Evolutionary conservation across 1,140 invertebrate genomes (phyloP), one percentile per base, ranked within the genome.

Genomic region (Anastatus disparis): DNA sequence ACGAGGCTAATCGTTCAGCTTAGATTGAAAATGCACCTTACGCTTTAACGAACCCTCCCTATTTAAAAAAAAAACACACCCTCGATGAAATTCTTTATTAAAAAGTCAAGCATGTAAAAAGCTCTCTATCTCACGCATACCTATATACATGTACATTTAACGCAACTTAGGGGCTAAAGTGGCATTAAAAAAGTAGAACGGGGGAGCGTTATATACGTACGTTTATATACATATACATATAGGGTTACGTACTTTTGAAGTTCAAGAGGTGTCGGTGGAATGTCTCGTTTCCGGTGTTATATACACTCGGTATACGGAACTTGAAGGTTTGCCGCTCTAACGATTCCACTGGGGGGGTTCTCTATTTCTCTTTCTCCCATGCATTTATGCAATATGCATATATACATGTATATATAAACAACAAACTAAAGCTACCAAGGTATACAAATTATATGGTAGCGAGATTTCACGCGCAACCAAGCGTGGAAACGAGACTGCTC

Each of bases 401-500:
- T n/a, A n/a, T n/a, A n/a, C n/a, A n/a, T n/a, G n/a, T n/a, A n/a
- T n/a, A n/a, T n/a, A n/a, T n/a, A n/a, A n/a, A n/a, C n/a, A n/a
- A n/a, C n/a, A n/a, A n/a, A n/a, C n/a, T n/a, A n/a, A n/a, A n/a
- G n/a, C n/a, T n/a, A n/a, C n/a, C n/a, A n/a, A n/a, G n/a, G 69
- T 35, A 70, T 66, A 56, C 73, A 38, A 12, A 27, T 13, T 3
- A 73, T 72, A 67, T 69, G 56, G 71, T 71, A 77, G 66, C 78
- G 76, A 75, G 72, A 82, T 82, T 82, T 82, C 79, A 82, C 78
- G 80, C 76, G 67, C 77, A 46, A 70, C 62, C 75, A 69, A 81
- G 79, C 80, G 75, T 76, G 75, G 75, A 79, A 82, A 79, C 78
- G 76, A n/a, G n/a, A n/a, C n/a, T n/a, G n/a, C n/a, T n/a, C n/a